Base-by-base conservation (phyloP, 2,113 vertebrate genomes). In the Cariama cristata region DNA sequence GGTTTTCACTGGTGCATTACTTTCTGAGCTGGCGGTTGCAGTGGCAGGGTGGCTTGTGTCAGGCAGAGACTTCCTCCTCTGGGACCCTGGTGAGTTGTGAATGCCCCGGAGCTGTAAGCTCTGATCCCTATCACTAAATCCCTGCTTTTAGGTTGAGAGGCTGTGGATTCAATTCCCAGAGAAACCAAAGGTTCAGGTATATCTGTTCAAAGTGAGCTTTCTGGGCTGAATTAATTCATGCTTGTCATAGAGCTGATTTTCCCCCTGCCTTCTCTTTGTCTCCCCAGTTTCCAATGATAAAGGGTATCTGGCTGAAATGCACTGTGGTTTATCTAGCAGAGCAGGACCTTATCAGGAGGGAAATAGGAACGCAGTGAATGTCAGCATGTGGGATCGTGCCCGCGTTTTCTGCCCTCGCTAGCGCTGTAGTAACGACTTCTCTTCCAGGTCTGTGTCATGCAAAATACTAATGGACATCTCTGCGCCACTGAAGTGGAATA, bases 351-450 rank as follows among this genome's bases (percentile, higher is more conserved):
- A 79, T 15, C 55, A 24, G 16, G 77, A 85, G 26, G 35, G 30
- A 85, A 26, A 12, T 4, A 20, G 22, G 26, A 32, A 15, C n/a
- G 23, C 8, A 8, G 42, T 24, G 42, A 20, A 19, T 45, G 35
- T 69, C 35, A 38, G 35, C 18, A 28, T 0, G 1, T 33, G 49
- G 28, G 14, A 11, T 59, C 0, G 3, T 24, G 27, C 56, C 12
- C 0, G 1, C 2, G 3, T 35, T 58, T 63, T 56, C 72, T 59
- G 24, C 45, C 30, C 38, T 77, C 5, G 0, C 33, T 59, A 59
- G 33, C 0, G 0, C 38, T 23, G 12, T 10, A 14, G 38, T 23
- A 67, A 58, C 4, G 8, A 56, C 52, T 82, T 63, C 47, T 16
- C 45, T 45, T 27, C 12, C n/a, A n/a, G 52, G 6, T 67, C 56